Evolutionary conservation across 2,888 invertebrate species (phyloP), one percentile per base, ranked within the genome.

Genomic region (Pristionchus maxplancki): DNA sequence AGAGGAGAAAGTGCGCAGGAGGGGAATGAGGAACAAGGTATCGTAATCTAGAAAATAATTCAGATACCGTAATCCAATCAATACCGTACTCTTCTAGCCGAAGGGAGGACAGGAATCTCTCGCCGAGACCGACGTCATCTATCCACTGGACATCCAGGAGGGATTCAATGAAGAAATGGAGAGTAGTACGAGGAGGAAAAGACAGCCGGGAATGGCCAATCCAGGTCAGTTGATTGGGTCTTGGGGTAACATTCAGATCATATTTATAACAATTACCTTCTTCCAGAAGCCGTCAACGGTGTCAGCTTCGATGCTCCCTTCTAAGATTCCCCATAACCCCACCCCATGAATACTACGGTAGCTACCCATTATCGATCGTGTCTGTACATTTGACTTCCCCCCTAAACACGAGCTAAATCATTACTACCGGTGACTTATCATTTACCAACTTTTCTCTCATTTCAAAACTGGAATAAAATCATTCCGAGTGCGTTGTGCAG

Each of bases 371-470:
- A 78, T 78, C 13, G 78, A 78, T 78, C 44, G 28, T 78, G 48
- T 48, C 40, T 78, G 44, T 78, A 78, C 44, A 78, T 48, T 28
- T 28, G n/a, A 28, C n/a, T n/a, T 31, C 24, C 40, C 44, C 44
- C 28, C 44, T 24, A 44, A 44, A 48, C 34, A 78, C 78, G 78
- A 78, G 40, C 78, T 28, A 78, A 48, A 24, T 6, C 17, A 74
- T 5, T 11, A 37, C 48, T 78, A 78, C 44, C 78, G 78, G 78
- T 78, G 2, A 11, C 13, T n/a, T 28, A 78, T 78, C 78, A 78
- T 28, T 78, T 78, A 78, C 78, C 78, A 44, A 78, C 78, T 44
- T 78, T 78, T 78, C 78, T 78, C 78, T 78, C 44, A 48, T 78
- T 37, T 78, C n/a, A 44, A 48, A 40, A 20, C n/a, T 28, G 78